phyloP scores from a whole-genome alignment of 2,888 invertebrate species.

The Drosophila meridionalis region DNA sequence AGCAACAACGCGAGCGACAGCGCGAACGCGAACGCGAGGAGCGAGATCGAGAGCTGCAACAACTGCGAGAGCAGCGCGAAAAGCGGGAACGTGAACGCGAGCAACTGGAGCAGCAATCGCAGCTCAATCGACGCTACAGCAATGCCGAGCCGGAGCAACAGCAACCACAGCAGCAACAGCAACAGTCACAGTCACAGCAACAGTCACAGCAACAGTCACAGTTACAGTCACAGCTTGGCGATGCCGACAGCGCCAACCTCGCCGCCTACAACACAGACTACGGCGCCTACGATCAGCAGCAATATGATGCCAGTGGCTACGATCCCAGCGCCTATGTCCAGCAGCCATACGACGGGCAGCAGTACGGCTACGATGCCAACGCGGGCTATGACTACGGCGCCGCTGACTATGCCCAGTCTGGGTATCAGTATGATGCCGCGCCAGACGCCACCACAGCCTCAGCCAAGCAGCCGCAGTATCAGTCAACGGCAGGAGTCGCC shows the following conservation, averaged over 20 bases:
- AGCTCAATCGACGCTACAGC: slow-evolving; percentile 59
- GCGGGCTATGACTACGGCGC: slow-evolving; percentile 72
- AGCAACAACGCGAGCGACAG: slow-evolving; percentile 50
- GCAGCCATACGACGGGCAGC: slow-evolving; percentile 72
- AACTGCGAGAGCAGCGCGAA: slow-evolving; percentile 62
- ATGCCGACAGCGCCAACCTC: slow-evolving; percentile 64
- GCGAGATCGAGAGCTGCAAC: slow-evolving; percentile 56
- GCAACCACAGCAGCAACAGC: slow-evolving; percentile 19
- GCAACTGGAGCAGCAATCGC: slow-evolving; percentile 67
- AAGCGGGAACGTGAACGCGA: slow-evolving; percentile 64
- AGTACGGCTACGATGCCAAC: slow-evolving; percentile 72
- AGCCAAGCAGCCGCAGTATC: slow-evolving; percentile 54
- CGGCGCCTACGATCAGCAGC: slow-evolving; percentile 83
- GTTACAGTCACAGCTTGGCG: slow-evolving; percentile 36
- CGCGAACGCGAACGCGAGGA: slow-evolving; percentile 55
- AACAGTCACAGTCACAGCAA: neutral
- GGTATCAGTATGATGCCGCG: slow-evolving; percentile 79
- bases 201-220: slow-evolving; percentile 16
- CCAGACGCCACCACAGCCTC: slow-evolving; percentile 51
- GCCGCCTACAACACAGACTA: slow-evolving; percentile 82
- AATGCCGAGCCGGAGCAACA: slow-evolving; percentile 45
- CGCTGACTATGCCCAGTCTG: slow-evolving; percentile 72
- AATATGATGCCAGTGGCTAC: slow-evolving; percentile 81
- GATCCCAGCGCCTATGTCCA: slow-evolving; percentile 77
- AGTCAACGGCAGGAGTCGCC: slow-evolving; percentile 42